Conservation (phyloP, 2,888 invertebrate genomes). For the Leucophora obtusa region DNA sequence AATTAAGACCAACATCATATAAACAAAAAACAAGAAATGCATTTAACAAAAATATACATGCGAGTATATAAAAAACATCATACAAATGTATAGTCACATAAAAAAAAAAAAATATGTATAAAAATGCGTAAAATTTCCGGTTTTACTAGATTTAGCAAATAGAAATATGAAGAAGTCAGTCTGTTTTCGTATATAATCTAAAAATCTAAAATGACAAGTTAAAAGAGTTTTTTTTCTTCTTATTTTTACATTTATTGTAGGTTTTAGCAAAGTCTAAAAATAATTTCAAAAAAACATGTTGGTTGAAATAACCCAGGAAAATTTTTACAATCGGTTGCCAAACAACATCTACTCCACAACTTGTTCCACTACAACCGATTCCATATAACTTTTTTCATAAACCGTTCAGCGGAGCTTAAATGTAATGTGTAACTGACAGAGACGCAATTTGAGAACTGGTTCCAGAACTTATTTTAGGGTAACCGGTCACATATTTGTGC, state of each 20-base stretch:
- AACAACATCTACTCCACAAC: no score
- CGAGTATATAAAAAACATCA: constrained; percentile 5
- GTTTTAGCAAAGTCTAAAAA: constrained; percentile 36
- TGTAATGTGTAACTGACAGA: no score
- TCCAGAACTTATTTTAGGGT: no score
- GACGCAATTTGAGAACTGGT: no score
- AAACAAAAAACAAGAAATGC: constrained; percentile 29
- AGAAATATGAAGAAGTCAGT: constrained; percentile 55
- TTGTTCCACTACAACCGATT: no score
- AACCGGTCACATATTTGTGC: no score
- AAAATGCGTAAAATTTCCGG: constrained; percentile 59
- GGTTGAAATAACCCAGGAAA: no score
- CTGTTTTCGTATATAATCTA: constrained; percentile 1
- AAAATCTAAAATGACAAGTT: constrained; percentile 48
- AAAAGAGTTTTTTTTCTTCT: not conserved
- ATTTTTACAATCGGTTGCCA: no score
- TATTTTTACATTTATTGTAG: not conserved
- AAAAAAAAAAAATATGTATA: constrained; percentile 23
- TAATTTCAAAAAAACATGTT: constrained; percentile 26
- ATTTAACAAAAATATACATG: constrained; percentile 2
- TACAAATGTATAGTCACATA: constrained; percentile 26
- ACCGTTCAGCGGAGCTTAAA: no score
- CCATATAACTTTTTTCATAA: no score
- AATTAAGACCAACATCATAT: constrained; percentile 35
- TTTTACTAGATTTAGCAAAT: constrained; percentile 63